These are phyloP conservation scores for Plagiodera versicolora DNA, from an alignment of 2,888 invertebrate genomes.

Conservation along the genomic window DNA sequence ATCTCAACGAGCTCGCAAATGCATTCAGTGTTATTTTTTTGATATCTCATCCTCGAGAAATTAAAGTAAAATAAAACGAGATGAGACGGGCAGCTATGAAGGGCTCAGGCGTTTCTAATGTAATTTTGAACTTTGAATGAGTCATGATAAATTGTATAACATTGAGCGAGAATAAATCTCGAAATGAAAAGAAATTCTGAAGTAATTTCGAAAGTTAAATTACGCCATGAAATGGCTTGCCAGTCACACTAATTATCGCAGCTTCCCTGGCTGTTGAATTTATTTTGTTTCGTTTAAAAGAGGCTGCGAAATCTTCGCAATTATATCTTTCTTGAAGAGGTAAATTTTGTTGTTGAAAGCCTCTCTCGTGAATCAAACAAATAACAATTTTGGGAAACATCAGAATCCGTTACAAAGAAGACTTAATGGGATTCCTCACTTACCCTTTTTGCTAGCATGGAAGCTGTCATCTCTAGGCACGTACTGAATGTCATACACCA, in stretches of 20 bases:
- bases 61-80: background rate
- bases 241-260: background rate
- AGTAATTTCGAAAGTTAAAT: slow-evolving; percentile 15
- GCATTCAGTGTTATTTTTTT: background rate
- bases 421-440: too few relatives aligned
- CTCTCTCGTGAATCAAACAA: background rate
- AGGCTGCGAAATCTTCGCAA: too few relatives aligned
- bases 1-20: background rate
- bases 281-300: too few relatives aligned
- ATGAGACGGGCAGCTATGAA: background rate
- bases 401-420: too few relatives aligned
- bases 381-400: too few relatives aligned
- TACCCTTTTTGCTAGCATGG: slow-evolving; percentile 75
- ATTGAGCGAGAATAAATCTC: slow-evolving; percentile 12
- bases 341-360: too few relatives aligned
- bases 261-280: too few relatives aligned
- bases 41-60: background rate
- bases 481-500: slow-evolving; percentile 75
- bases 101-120: background rate
- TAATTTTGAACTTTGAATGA: slow-evolving; percentile 2
- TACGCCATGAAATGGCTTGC: background rate
- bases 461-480: slow-evolving; percentile 77
- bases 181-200: slow-evolving; percentile 12
- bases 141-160: slow-evolving; percentile 14
- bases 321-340: background rate